Base-by-base conservation (phyloP, 2,113 vertebrate species). In the Megaceryle maxima region DNA sequence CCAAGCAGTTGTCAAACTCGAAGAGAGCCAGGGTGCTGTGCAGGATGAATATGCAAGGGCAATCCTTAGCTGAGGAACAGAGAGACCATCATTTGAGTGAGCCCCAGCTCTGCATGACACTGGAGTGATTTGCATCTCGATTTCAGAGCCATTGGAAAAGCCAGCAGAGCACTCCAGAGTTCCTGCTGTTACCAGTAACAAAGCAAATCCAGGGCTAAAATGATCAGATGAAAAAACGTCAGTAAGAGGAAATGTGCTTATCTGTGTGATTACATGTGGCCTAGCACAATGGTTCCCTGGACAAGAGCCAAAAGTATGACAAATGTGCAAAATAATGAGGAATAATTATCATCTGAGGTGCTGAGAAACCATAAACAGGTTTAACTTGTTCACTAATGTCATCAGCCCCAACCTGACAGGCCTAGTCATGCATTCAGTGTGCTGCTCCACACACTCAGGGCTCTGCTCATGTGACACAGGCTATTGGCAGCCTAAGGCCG, bases 261-360 rank as follows among this genome's bases (percentile, higher is more conserved):
- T 66, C 74, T 41, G 1, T 75, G 50, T 67, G 76, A 69, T 92
- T 91, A n/a, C 53, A 78, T 0, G 0, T 43, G 70, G 81, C 83
- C 59, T 21, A 81, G 70, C 55, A 63, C 48, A 89, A 73, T 68
- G 55, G 26, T 43, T 96, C 63, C 59, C 74, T 94, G 94, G 81
- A 82, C 67, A 87, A 95, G 92, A 82, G 62, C 91, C 95, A 94
- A 73, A 93, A 70, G 87, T 80, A 75, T 76, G 92, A 96, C 91
- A 92, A 91, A 78, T 31, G 48, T 8, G 5, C 77, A 95, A 91
- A 96, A 92, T 91, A 94, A 91, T 85, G 78, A 95, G 67, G 66
- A 93, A 74, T 79, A 86, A 91, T 96, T 94, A 94, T 51, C 62
- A 96, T 88, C 85, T 68, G 69, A 39, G 43, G 31, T 91, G 87